Percentiles rank a stretch among this genome's conserved stretches.
Conservation (phyloP, 1,140 invertebrate genomes). For the Forficula auricularia region DNA sequence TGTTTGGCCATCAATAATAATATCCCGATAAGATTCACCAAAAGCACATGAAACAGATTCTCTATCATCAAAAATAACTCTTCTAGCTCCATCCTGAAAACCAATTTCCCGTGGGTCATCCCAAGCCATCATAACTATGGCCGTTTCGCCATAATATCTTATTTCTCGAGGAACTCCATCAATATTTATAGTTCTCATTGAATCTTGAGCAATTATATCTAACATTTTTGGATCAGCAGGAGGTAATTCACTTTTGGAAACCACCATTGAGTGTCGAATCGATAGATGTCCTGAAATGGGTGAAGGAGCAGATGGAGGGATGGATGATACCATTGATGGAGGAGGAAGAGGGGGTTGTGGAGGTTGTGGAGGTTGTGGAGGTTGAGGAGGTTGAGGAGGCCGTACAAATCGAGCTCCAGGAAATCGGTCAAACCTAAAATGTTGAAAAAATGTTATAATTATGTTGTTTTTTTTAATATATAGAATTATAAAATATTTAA, state of each 20-base stretch:
- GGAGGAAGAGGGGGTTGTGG: not conserved
- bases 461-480: too few species aligned
- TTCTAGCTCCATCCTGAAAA: constrained; percentile 51
- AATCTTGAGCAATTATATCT: constrained; percentile 42
- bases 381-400: too few species aligned
- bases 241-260: constrained; percentile 27
- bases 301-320: not conserved
- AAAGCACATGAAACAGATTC: constrained; percentile 46
- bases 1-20: constrained; percentile 46
- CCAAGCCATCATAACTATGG: constrained; percentile 64
- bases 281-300: constrained; percentile 11
- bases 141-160: constrained; percentile 66
- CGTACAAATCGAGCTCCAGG: too few species aligned
- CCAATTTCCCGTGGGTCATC: constrained; percentile 71
- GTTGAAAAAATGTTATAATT: too few species aligned
- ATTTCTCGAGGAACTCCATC: constrained; percentile 67
- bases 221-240: constrained; percentile 35
- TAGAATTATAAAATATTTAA: too few species aligned
- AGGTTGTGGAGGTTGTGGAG: too few species aligned
- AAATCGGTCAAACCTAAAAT: too few species aligned
- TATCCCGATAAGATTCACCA: constrained; percentile 51
- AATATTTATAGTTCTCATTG: constrained; percentile 64
- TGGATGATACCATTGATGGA: not conserved
- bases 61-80: constrained; percentile 50
- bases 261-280: constrained; percentile 6